These are phyloP conservation scores for Trichopoda pennipes DNA, from an alignment of 2,888 invertebrate genomes.

Conservation along the genomic window DNA sequence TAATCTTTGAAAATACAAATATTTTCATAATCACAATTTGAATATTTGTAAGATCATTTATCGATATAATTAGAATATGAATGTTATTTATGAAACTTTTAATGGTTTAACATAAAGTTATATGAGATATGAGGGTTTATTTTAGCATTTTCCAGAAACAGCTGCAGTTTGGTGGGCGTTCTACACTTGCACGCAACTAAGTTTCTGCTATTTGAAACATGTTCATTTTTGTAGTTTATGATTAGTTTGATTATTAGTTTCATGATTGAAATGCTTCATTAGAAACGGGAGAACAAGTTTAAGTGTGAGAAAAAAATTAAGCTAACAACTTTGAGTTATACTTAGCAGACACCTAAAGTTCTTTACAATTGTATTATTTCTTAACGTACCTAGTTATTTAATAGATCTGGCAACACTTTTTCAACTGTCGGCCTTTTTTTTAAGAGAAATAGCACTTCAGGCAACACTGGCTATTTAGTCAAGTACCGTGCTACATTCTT, in stretches of 20 bases:
- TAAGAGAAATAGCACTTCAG: too few relatives aligned
- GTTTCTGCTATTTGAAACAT: background rate
- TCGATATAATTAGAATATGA: slow-evolving; percentile 60
- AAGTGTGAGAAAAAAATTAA: slow-evolving; percentile 25
- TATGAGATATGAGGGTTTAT: slow-evolving; percentile 1
- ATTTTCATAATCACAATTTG: slow-evolving; percentile 52
- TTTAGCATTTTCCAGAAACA: slow-evolving; percentile 1
- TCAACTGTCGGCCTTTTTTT: too few relatives aligned
- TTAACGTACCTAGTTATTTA: too few relatives aligned
- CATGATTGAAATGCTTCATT: slow-evolving; percentile 27
- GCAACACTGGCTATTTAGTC: too few relatives aligned
- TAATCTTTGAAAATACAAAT: slow-evolving; percentile 39
- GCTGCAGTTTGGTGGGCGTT: slow-evolving; percentile 57
- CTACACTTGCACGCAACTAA: slow-evolving; percentile 39
- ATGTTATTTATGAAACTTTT: slow-evolving; percentile 16
- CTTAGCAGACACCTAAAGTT: too few relatives aligned
- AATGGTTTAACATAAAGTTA: slow-evolving; percentile 24
- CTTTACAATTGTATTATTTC: too few relatives aligned
- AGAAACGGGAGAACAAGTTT: background rate
- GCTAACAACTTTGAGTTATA: too few relatives aligned
- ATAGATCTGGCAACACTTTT: too few relatives aligned
- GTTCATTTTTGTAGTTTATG: slow-evolving; percentile 28
- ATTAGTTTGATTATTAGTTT: slow-evolving; percentile 43
- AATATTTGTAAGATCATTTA: slow-evolving; percentile 65
- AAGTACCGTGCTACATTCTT: too few relatives aligned